phyloP scores from a whole-genome alignment of 2,797 vertebrate species.

The Varecia variegata region DNA sequence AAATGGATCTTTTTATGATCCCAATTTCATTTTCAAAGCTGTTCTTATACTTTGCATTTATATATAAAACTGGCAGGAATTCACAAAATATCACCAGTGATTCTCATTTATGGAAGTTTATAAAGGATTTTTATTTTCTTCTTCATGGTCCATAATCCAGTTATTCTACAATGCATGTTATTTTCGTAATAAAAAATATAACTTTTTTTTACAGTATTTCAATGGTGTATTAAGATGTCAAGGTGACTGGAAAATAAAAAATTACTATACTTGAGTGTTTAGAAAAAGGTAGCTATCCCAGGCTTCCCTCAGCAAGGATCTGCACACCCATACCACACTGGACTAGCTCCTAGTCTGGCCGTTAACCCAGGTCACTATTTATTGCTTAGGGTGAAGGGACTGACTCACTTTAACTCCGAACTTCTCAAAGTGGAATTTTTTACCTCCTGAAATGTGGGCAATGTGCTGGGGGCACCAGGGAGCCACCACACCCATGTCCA shows the following conservation, averaged over 20 bases:
- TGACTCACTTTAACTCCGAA: background rate
- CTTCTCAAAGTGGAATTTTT: background rate
- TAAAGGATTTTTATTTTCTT: slow-evolving; percentile 29
- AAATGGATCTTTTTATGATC: background rate
- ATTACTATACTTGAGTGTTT: background rate
- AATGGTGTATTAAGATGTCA: background rate
- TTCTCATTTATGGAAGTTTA: background rate
- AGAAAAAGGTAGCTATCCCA: background rate
- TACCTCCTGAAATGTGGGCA: background rate
- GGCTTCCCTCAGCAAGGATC: background rate
- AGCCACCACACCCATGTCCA: background rate
- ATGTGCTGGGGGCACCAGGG: background rate
- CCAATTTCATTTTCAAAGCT: slow-evolving; percentile 40
- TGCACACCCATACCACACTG: background rate
- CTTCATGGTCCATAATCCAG: background rate
- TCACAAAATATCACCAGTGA: background rate
- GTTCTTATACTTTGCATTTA: slow-evolving; percentile 21
- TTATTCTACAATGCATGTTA: background rate
- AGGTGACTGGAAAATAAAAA: background rate
- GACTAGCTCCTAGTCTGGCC: background rate
- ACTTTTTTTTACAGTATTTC: background rate
- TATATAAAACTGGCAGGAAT: background rate
- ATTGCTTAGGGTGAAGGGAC: background rate
- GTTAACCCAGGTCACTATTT: background rate
- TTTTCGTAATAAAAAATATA: slow-evolving; percentile 29